These are phyloP conservation scores for Peromyscus melanophrys DNA, from an alignment of 2,797 vertebrate genomes.

Conservation along the genomic window DNA sequence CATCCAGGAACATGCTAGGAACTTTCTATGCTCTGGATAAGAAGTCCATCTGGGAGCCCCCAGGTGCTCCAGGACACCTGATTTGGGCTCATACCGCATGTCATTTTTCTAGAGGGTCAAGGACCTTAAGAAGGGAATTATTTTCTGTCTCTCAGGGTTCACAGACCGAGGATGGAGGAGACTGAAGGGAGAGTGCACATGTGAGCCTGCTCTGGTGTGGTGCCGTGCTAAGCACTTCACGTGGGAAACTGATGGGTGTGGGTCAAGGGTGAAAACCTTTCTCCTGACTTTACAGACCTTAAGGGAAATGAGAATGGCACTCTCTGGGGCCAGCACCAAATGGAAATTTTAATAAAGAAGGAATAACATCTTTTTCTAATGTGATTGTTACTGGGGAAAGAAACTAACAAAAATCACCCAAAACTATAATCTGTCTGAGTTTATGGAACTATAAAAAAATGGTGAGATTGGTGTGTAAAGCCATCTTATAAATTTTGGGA, in stretches of 20 bases:
- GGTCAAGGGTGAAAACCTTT: neutral
- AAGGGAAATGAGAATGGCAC: neutral
- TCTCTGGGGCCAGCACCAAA: neutral
- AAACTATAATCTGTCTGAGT: neutral
- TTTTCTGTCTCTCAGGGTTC: neutral
- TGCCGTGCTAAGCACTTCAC: neutral
- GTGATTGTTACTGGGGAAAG: neutral
- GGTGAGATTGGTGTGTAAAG: neutral
- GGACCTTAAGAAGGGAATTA: neutral
- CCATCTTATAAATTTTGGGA: constrained; percentile 2
- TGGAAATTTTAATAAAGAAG: neutral
- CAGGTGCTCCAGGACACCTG: neutral
- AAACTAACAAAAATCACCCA: neutral
- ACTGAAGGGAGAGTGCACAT: neutral
- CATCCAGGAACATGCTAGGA: neutral
- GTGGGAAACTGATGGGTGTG: neutral
- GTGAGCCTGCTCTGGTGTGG: neutral
- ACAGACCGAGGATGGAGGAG: neutral
- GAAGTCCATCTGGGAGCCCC: neutral
- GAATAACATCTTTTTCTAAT: constrained; percentile 7
- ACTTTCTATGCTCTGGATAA: neutral
- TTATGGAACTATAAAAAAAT: constrained; percentile 11
- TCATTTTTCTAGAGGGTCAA: neutral
- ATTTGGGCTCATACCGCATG: neutral
- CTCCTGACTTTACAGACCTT: neutral